These are phyloP conservation scores for Fundulus diaphanus DNA, from an alignment of 2,797 vertebrate species.

Conservation along the genomic window DNA sequence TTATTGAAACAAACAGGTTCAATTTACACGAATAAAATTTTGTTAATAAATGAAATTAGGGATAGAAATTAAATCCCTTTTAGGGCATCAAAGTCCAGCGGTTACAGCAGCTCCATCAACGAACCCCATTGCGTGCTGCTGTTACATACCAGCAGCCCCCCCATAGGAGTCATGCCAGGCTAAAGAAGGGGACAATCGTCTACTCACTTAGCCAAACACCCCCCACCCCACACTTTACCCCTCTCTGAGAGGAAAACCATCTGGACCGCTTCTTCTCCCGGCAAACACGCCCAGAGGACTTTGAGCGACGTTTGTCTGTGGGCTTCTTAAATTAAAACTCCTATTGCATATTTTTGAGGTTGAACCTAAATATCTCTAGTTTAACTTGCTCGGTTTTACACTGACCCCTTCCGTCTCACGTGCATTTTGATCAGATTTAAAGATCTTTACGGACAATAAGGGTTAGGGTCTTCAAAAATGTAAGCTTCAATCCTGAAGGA, in stretches of 20 bases:
- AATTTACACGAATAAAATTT: background rate
- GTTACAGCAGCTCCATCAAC: slow-evolving; percentile 38
- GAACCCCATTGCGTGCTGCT: slow-evolving; percentile 37
- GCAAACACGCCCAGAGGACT: slow-evolving; percentile 27
- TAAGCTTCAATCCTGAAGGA: background rate
- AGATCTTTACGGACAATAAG: background rate
- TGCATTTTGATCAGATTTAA: background rate
- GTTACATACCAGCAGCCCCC: slow-evolving; percentile 57
- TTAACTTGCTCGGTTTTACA: background rate
- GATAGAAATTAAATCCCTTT: slow-evolving; percentile 6
- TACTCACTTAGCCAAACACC: slow-evolving; percentile 59
- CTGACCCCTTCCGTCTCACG: background rate
- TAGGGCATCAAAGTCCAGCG: slow-evolving; percentile 19
- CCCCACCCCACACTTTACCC: slow-evolving; percentile 27
- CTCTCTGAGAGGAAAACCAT: slow-evolving; percentile 67
- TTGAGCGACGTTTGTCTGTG: background rate
- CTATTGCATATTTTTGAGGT: background rate
- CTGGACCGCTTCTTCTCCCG: slow-evolving; percentile 52
- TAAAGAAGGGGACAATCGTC: slow-evolving; percentile 76
- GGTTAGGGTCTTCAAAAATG: too few relatives aligned
- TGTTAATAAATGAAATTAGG: background rate
- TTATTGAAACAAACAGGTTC: background rate
- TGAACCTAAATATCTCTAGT: background rate
- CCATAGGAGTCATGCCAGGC: slow-evolving; percentile 63
- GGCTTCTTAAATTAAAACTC: background rate